A percentile compares a stretch with the other conserved stretches of the same genome.
Evolutionary conservation across 2,888 invertebrate species (phyloP).

Genomic region (Pocota personata): DNA sequence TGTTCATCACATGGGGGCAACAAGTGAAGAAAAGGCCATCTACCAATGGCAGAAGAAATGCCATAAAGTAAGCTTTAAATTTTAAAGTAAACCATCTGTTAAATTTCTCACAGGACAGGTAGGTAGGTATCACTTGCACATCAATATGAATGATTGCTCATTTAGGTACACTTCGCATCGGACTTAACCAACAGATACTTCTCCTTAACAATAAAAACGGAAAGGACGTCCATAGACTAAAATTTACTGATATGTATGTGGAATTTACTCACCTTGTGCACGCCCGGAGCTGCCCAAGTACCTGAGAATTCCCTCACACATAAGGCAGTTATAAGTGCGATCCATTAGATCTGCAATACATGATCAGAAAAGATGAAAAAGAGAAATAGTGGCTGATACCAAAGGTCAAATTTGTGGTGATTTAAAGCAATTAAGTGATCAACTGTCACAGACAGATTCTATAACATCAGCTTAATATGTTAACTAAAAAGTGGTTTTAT

Average conservation of each 20-base stretch:
- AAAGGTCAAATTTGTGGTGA: background rate
- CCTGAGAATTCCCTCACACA: slow-evolving; percentile 44
- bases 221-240: background rate
- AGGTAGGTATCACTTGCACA: no score
- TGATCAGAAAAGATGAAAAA: slow-evolving; percentile 33
- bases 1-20: slow-evolving; percentile 3
- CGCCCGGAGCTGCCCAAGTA: slow-evolving; percentile 33
- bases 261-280: slow-evolving; percentile 53
- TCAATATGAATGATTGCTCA: no score
- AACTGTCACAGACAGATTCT: background rate
- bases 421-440: background rate
- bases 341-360: slow-evolving; percentile 54
- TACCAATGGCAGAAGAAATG: background rate
- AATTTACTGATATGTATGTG: slow-evolving; percentile 12
- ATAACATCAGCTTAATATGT: no score
- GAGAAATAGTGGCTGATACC: slow-evolving; percentile 11
- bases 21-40: slow-evolving; percentile 7
- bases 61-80: background rate
- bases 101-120: background rate
- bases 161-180: no score
- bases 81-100: background rate
- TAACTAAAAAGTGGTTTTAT: no score
- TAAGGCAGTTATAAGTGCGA: slow-evolving; percentile 47
- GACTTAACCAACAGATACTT: background rate
- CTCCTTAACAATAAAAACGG: background rate